phyloP scores from a whole-genome alignment of 2,888 invertebrate species.

The Melanostoma scalare region DNA sequence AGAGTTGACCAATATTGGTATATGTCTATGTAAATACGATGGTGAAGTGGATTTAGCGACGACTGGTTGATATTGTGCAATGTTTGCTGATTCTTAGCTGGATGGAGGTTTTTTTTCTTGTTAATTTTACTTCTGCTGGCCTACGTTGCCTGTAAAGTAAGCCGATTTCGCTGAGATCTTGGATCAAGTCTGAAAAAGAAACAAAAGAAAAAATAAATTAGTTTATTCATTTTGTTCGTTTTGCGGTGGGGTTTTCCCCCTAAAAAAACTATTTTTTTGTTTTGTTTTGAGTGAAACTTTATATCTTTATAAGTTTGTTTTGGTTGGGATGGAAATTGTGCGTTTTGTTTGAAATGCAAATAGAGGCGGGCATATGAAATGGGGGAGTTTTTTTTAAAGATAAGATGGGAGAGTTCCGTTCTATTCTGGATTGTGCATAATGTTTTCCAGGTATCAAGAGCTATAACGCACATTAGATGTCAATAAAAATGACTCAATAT shows the following conservation, averaged over 20 bases:
- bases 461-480: too few relatives aligned
- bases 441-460: too few relatives aligned
- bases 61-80: conserved; percentile 51
- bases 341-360: too few relatives aligned
- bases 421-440: too few relatives aligned
- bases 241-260: conserved; percentile 39
- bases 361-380: too few relatives aligned
- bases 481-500: too few relatives aligned
- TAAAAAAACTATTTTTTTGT: conserved; percentile 9
- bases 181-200: conserved; percentile 51
- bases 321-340: not conserved
- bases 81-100: conserved; percentile 1
- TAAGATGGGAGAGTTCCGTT: too few relatives aligned
- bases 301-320: too few relatives aligned
- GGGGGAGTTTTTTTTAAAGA: too few relatives aligned
- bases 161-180: conserved; percentile 32
- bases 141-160: conserved; percentile 31
- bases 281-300: conserved; percentile 20
- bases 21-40: conserved; percentile 5
- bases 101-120: not conserved
- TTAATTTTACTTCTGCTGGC: conserved; percentile 37
- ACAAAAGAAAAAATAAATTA: conserved; percentile 46
- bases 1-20: conserved; percentile 2
- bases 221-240: conserved; percentile 37
- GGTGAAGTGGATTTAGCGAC: conserved; percentile 12